phyloP scores from a whole-genome alignment of 2,113 vertebrate genomes.

The Gallinago undulata region DNA sequence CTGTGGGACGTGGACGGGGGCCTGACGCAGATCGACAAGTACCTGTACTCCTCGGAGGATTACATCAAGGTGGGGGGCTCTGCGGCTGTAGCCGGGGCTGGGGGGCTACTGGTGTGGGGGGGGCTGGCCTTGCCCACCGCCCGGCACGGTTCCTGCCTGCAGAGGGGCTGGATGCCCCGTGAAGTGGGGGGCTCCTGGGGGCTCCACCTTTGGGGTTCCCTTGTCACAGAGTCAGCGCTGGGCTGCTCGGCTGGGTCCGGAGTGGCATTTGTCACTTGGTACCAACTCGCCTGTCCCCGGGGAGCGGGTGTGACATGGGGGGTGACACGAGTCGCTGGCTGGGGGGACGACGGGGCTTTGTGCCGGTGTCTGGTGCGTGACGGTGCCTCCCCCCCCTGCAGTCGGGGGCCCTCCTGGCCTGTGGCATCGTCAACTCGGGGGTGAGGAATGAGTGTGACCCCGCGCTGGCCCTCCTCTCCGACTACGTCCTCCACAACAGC shows the following conservation, averaged over 20 bases:
- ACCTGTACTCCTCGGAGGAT: slow-evolving; percentile 97
- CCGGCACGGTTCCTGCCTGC: background rate
- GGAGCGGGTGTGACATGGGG: background rate
- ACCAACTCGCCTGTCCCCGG: background rate
- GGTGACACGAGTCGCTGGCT: background rate
- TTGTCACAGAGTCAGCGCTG: background rate
- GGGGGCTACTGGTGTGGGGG: background rate
- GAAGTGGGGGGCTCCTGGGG: background rate
- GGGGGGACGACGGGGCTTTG: background rate
- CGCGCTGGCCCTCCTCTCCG: slow-evolving; percentile 92
- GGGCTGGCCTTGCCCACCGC: background rate
- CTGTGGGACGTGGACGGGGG: slow-evolving; percentile 98
- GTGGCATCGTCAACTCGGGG: slow-evolving; percentile 96
- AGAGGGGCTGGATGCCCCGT: background rate
- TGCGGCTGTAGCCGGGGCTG: rapidly evolving
- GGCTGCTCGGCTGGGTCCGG: background rate
- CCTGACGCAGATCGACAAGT: slow-evolving; percentile 97
- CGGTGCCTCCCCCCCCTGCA: slow-evolving; percentile 21
- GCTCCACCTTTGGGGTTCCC: background rate
- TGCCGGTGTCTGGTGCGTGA: background rate
- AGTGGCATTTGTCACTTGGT: background rate
- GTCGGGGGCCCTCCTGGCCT: slow-evolving; percentile 96
- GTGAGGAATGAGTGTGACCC: slow-evolving; percentile 98
- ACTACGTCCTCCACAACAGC: slow-evolving; percentile 98
- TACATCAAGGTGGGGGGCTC: slow-evolving; percentile 91